phyloP scores from a whole-genome alignment of 1,140 invertebrate genomes.

The Tetraneura akinire region DNA sequence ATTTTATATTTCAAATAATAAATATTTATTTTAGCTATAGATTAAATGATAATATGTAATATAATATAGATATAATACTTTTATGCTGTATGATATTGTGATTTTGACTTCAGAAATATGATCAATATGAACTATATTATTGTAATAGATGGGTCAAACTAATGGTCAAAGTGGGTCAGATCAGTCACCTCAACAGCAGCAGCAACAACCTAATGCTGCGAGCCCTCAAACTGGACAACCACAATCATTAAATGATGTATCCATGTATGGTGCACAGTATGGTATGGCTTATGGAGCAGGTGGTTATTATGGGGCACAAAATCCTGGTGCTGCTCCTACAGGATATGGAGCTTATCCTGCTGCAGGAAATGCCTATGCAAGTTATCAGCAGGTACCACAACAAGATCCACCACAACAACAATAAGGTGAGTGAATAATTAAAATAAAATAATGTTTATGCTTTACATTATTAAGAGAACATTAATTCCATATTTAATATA shows the following conservation, averaged over 20 bases:
- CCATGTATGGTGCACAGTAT: slow-evolving; percentile 47
- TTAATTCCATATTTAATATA: background rate
- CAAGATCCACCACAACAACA: slow-evolving; percentile 47
- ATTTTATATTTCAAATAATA: too few species aligned
- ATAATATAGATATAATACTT: too few species aligned
- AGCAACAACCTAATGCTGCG: slow-evolving; percentile 36
- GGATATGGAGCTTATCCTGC: slow-evolving; percentile 42
- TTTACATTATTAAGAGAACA: slow-evolving; percentile 1
- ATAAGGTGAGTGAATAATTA: slow-evolving; percentile 22
- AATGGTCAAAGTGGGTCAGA: slow-evolving; percentile 44
- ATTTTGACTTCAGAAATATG: too few species aligned
- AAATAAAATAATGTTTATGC: background rate
- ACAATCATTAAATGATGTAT: slow-evolving; percentile 34
- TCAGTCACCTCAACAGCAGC: slow-evolving; percentile 39
- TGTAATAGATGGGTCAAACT: slow-evolving; percentile 30
- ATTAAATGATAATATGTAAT: too few species aligned
- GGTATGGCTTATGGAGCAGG: slow-evolving; percentile 46
- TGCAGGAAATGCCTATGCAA: slow-evolving; percentile 36
- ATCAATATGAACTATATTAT: background rate
- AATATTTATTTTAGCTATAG: too few species aligned
- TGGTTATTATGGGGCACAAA: slow-evolving; percentile 39
- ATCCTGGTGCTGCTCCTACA: slow-evolving; percentile 37
- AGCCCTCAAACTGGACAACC: slow-evolving; percentile 44
- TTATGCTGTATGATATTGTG: too few species aligned
- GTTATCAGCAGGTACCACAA: slow-evolving; percentile 40